A percentile compares a stretch with the other conserved stretches of the same genome.
phyloP scores from a whole-genome alignment of 30 jellyfish, hydroid and myxozoan genomes.

The Cassiopea xamachana region DNA sequence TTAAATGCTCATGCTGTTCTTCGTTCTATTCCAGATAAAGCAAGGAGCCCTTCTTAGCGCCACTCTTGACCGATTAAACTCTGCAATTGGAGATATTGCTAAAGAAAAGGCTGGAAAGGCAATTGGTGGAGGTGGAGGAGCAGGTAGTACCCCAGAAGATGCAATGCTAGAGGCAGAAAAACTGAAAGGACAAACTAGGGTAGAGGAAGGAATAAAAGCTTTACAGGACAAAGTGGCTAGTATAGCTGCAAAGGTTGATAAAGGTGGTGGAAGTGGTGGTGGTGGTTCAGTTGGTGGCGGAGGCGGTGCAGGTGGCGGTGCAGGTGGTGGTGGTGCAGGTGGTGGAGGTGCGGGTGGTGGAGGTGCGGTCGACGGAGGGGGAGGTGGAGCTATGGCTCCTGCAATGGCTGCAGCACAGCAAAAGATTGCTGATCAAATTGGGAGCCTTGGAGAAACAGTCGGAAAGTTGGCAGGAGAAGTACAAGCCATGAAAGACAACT shows the following conservation, averaged over 20 bases:
- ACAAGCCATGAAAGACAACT: slow-evolving; percentile 82
- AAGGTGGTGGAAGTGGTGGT: slow-evolving; percentile 51
- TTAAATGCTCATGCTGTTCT: background rate
- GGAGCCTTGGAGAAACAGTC: slow-evolving; percentile 71
- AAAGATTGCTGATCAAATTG: slow-evolving; percentile 57
- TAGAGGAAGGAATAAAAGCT: slow-evolving; percentile 78
- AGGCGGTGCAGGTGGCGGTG: slow-evolving; percentile 81
- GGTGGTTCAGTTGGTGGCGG: slow-evolving; percentile 65
- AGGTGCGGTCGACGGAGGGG: slow-evolving; percentile 79
- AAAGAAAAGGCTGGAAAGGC: slow-evolving; percentile 59
- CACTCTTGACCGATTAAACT: slow-evolving; percentile 47
- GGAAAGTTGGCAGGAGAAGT: slow-evolving; percentile 90
- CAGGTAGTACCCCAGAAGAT: slow-evolving; percentile 50
- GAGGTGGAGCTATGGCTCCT: slow-evolving; percentile 68
- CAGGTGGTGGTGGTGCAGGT: slow-evolving; percentile 85
- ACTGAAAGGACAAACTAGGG: slow-evolving; percentile 69
- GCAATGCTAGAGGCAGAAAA: slow-evolving; percentile 81
- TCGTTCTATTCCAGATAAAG: slow-evolving; percentile 20
- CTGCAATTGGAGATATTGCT: slow-evolving; percentile 72
- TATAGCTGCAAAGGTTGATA: slow-evolving; percentile 69
- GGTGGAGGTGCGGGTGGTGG: slow-evolving; percentile 84
- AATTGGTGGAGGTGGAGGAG: slow-evolving; percentile 76
- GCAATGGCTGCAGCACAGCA: slow-evolving; percentile 81
- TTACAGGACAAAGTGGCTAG: slow-evolving; percentile 63
- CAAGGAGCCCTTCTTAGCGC: slow-evolving; percentile 64